Evolutionary conservation across 30 jellyfish, hydroid and myxozoan species (phyloP).

Genomic region (Chrysaora quinquecirrha): DNA sequence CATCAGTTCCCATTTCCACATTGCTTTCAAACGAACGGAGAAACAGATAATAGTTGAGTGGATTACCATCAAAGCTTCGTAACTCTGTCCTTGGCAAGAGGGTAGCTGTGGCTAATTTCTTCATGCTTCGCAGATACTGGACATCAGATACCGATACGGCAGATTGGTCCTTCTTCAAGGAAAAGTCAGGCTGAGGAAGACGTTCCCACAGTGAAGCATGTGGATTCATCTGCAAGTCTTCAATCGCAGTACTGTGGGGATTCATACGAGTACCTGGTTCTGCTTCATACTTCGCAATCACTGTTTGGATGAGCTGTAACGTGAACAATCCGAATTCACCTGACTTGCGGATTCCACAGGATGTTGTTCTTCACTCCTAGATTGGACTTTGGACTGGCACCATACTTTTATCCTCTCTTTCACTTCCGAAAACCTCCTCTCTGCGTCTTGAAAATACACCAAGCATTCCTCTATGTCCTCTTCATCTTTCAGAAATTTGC

Average conservation of each 20-base stretch:
- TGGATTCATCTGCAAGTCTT: not conserved
- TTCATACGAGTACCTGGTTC: not conserved
- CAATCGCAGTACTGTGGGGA: not conserved
- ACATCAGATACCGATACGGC: too few relatives aligned
- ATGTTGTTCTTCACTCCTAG: not conserved
- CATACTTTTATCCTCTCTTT: not conserved
- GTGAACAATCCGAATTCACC: not conserved
- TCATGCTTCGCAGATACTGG: too few relatives aligned
- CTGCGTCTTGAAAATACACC: not conserved
- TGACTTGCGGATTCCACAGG: not conserved
- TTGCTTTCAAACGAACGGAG: too few relatives aligned
- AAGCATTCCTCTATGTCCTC: constrained; percentile 1
- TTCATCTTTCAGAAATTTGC: not conserved
- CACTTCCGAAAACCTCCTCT: not conserved
- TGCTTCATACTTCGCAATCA: not conserved
- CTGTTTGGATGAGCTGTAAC: not conserved
- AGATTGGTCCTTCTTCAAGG: too few relatives aligned
- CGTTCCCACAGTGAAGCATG: not conserved
- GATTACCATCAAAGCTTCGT: too few relatives aligned
- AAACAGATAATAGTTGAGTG: too few relatives aligned
- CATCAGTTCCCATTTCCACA: too few relatives aligned
- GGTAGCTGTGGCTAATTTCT: too few relatives aligned
- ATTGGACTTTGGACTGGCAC: not conserved
- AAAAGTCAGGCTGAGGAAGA: too few relatives aligned
- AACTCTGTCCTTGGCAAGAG: too few relatives aligned